These are phyloP conservation scores for Labeo calbasu DNA, from an alignment of 2,797 vertebrate genomes.

Conservation along the genomic window DNA sequence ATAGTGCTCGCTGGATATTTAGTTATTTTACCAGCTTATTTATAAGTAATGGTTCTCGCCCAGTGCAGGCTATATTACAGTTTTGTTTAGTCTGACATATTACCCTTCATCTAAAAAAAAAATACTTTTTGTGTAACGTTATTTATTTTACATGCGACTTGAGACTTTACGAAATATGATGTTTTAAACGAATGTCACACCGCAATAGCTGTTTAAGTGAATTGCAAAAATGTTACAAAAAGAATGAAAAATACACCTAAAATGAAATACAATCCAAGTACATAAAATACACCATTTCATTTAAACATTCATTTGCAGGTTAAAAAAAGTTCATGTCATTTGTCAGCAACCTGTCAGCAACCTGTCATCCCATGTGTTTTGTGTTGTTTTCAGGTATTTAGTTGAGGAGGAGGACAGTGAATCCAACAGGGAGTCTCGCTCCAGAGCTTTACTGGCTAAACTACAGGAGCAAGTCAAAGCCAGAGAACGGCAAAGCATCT, in stretches of 20 bases:
- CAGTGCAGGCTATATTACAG: background rate
- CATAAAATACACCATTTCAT: background rate
- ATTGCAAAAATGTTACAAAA: background rate
- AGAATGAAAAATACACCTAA: too few relatives aligned
- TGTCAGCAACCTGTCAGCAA: background rate
- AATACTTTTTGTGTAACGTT: background rate
- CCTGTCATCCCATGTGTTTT: background rate
- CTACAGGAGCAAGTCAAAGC: constrained; percentile 83
- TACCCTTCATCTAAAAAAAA: background rate
- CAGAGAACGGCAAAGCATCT: constrained; percentile 67
- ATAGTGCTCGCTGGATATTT: background rate
- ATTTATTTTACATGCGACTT: background rate
- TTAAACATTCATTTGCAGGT: background rate
- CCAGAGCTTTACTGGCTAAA: constrained; percentile 80
- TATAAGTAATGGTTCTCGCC: background rate
- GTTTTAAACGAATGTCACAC: background rate
- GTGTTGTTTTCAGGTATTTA: constrained; percentile 75
- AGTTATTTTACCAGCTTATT: background rate
- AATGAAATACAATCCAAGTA: background rate
- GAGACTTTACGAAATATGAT: too few relatives aligned
- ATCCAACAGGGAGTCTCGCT: constrained; percentile 64
- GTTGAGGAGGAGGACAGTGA: constrained; percentile 73
- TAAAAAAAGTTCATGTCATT: background rate
- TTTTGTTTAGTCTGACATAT: background rate
- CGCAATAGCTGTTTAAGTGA: background rate